Percentiles rank a stretch among this genome's conserved stretches.
Conservation (phyloP, 2,888 invertebrate genomes). For the Pammene fasciana region DNA sequence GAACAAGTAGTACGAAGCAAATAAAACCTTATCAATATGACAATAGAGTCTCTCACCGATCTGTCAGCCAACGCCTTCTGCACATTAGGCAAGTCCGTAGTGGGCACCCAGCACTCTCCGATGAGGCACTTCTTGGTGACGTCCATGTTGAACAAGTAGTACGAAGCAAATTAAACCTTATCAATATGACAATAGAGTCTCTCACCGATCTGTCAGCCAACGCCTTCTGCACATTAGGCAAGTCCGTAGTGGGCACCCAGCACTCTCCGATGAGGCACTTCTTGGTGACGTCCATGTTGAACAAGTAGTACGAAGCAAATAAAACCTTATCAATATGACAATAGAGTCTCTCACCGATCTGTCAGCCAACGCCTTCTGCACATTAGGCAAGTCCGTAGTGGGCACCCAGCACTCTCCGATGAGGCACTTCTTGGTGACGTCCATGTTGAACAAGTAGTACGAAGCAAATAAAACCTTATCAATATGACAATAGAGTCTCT, state of each 20-base stretch:
- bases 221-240: too few species aligned
- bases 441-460: conserved; percentile 94
- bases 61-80: conserved; percentile 91
- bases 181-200: neutral
- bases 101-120: conserved; percentile 93
- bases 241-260: too few species aligned
- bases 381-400: conserved; percentile 87
- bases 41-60: conserved; percentile 81
- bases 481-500: conserved; percentile 43
- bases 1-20: neutral
- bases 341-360: conserved; percentile 85
- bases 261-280: too few species aligned
- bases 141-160: conserved; percentile 93
- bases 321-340: neutral
- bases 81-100: conserved; percentile 87
- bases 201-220: too few species aligned
- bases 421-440: conserved; percentile 93
- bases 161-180: conserved; percentile 66
- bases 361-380: conserved; percentile 90
- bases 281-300: too few species aligned
- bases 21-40: neutral
- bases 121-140: conserved; percentile 94
- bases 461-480: conserved; percentile 38
- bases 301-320: neutral
- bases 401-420: conserved; percentile 95